A percentile compares a stretch with the other conserved stretches of the same genome.
Evolutionary conservation across 1,140 invertebrate genomes (phyloP).

Genomic region (Choristoneura fumiferana): DNA sequence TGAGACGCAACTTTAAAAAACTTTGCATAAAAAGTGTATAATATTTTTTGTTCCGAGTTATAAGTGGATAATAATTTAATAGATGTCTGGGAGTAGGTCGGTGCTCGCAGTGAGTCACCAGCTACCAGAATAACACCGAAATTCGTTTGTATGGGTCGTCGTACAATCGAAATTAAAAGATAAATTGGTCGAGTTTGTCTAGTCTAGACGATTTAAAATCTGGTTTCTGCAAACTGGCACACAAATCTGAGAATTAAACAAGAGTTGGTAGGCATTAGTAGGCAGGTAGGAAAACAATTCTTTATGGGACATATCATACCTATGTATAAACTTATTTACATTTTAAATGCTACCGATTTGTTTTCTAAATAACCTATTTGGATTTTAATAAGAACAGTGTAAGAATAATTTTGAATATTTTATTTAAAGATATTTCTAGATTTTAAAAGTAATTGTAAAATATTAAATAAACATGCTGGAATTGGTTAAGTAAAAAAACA

Average conservation of each 20-base stretch:
- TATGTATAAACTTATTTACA: no score
- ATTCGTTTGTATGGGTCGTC: background rate
- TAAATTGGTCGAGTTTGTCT: background rate
- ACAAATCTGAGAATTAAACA: constrained; percentile 4
- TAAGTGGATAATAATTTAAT: constrained; percentile 15
- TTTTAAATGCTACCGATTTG: no score
- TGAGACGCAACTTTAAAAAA: constrained; percentile 8
- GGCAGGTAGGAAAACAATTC: no score
- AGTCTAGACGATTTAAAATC: constrained; percentile 3
- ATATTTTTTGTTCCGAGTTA: background rate
- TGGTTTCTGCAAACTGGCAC: constrained; percentile 4
- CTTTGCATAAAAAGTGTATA: constrained; percentile 5
- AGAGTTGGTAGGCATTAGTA: background rate
- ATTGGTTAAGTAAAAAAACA: no score
- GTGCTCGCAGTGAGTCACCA: constrained; percentile 1
- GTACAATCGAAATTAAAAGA: background rate
- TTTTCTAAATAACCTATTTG: no score
- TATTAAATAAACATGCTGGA: no score
- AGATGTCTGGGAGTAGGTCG: constrained; percentile 2
- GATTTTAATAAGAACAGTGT: no score
- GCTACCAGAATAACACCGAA: background rate
- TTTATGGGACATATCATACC: no score
- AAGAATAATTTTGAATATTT: no score
- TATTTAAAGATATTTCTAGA: no score
- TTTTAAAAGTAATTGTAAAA: no score